A percentile compares a stretch with the other conserved stretches of the same genome.
Conservation (phyloP, 2,113 vertebrate species). For the Semicossyphus pulcher region DNA sequence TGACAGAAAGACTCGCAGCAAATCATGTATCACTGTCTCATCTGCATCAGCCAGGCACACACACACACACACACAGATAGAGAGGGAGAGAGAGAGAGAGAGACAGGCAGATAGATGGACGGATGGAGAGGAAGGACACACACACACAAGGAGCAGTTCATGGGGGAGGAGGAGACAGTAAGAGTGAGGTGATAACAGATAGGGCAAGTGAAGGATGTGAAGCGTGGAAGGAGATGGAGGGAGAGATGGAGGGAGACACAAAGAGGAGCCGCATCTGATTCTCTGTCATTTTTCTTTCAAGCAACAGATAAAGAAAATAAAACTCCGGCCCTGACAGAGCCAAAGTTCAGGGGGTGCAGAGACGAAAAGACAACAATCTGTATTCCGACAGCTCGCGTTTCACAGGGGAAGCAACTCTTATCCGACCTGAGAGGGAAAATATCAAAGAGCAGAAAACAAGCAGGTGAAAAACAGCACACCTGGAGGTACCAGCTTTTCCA, state of each 20-base stretch:
- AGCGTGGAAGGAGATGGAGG: constrained; percentile 55
- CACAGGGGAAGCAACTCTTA: constrained; percentile 31
- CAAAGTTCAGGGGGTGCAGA: constrained; percentile 61
- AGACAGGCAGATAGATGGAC: constrained; percentile 39
- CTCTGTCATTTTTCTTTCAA: constrained; percentile 43
- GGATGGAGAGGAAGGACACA: constrained; percentile 41
- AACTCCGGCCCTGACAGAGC: constrained; percentile 24
- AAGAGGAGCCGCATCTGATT: constrained; percentile 48
- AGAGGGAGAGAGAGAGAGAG: too few relatives aligned
- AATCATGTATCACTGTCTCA: constrained; percentile 81
- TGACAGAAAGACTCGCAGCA: constrained; percentile 75
- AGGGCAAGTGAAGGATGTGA: constrained; percentile 68
- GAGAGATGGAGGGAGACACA: constrained; percentile 45
- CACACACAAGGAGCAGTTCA: constrained; percentile 28
- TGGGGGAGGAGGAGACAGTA: constrained; percentile 17
- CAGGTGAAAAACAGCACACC: constrained; percentile 41
- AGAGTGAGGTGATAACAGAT: constrained; percentile 43
- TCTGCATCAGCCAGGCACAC: constrained; percentile 61
- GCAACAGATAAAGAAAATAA: constrained; percentile 39
- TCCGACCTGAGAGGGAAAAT: constrained; percentile 32
- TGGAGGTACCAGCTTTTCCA: constrained; percentile 44
- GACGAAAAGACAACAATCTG: constrained; percentile 41
- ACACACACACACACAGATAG: constrained; percentile 22
- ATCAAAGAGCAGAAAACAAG: constrained; percentile 56
- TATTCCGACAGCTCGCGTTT: constrained; percentile 31